Evolutionary conservation across 35 echinoderm and acorn worm genomes (phyloP).

Genomic region (Stichopus chloronotus): DNA sequence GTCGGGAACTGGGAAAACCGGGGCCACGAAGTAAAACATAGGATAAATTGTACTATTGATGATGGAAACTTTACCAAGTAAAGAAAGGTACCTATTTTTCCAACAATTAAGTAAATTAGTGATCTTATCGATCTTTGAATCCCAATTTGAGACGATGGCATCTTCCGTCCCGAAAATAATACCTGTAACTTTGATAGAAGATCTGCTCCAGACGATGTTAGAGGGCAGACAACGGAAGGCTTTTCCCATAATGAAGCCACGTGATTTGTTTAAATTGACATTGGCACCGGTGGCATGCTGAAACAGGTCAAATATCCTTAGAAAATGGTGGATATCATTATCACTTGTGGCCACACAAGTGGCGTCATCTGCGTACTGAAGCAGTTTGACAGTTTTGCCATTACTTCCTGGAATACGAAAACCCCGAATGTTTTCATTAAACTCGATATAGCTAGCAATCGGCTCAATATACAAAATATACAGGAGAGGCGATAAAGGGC

Average conservation of each 20-base stretch:
- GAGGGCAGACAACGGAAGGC: not conserved
- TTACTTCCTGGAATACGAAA: conserved; percentile 26
- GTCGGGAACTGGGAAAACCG: not conserved
- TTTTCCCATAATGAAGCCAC: not conserved
- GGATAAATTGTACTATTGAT: not conserved
- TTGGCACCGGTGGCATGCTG: conserved; percentile 1
- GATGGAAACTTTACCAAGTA: not conserved
- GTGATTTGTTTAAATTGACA: not conserved
- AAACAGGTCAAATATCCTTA: not conserved
- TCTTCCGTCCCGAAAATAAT: not conserved
- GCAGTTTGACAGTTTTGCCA: not conserved
- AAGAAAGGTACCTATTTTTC: not conserved
- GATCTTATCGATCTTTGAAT: not conserved
- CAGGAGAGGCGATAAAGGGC: conserved; percentile 52
- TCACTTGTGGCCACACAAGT: not conserved
- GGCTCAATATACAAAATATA: conserved; percentile 68
- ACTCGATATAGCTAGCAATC: not conserved
- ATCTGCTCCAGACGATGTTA: not conserved
- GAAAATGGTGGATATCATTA: not conserved
- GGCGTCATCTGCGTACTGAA: conserved; percentile 66
- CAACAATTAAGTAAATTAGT: not conserved
- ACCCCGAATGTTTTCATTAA: not conserved
- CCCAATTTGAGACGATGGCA: not conserved
- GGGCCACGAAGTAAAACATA: not conserved
- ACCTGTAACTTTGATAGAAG: not conserved